Conservation (phyloP, 2,888 invertebrate genomes). For the Scaptomyza parva region DNA sequence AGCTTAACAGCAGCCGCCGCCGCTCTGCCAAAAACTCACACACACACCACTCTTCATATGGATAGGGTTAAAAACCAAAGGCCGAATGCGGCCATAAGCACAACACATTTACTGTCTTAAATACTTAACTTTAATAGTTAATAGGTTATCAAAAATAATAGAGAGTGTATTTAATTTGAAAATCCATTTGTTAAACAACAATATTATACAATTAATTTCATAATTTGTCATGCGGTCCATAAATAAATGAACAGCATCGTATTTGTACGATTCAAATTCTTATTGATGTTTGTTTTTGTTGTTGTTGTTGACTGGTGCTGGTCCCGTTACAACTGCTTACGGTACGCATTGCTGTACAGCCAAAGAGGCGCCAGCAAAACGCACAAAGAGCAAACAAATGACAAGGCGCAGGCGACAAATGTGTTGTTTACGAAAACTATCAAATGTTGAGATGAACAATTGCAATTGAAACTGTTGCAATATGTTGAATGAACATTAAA, state of each 20-base stretch:
- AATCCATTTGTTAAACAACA: background rate
- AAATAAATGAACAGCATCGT: conserved; percentile 31
- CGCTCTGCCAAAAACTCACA: conserved; percentile 10
- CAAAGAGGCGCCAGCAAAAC: conserved; percentile 59
- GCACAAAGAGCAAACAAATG: conserved; percentile 15
- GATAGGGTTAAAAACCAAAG: conserved; percentile 2
- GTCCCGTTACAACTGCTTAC: conserved; percentile 23
- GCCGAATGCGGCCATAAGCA: background rate
- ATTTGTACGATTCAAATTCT: conserved; percentile 55
- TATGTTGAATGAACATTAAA: background rate
- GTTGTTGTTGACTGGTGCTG: conserved; percentile 23
- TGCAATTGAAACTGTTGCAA: background rate
- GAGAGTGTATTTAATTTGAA: background rate
- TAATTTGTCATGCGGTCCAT: background rate
- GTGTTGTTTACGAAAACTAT: conserved; percentile 24
- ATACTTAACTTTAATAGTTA: no score
- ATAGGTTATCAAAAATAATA: no score
- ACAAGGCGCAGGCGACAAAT: conserved; percentile 49
- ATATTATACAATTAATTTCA: background rate
- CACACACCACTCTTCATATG: conserved; percentile 19
- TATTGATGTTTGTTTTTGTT: conserved; percentile 68
- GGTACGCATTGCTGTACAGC: conserved; percentile 49
- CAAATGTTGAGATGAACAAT: background rate
- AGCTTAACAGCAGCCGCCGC: conserved; percentile 10
- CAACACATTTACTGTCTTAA: no score